Conservation (phyloP, 2,113 vertebrate species). For the Gadus macrocephalus region DNA sequence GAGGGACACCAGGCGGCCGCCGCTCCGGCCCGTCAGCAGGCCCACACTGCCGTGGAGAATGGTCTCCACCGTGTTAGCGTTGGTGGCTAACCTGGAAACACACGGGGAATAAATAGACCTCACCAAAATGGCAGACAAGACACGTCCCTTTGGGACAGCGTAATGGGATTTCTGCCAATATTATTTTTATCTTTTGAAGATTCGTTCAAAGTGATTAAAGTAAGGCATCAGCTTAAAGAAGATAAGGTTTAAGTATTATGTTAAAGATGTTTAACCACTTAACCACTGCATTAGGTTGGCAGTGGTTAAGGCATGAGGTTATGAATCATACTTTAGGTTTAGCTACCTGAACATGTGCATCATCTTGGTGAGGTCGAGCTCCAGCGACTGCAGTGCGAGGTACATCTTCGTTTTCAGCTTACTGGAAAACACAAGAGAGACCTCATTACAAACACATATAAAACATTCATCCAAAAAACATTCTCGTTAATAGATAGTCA, state of each 20-base stretch:
- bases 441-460: neutral
- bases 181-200: too few species aligned
- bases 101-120: neutral
- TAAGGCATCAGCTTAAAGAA: too few species aligned
- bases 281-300: too few species aligned
- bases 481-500: neutral
- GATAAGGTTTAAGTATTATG: too few species aligned
- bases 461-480: neutral
- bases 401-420: conserved; percentile 99
- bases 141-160: too few species aligned
- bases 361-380: conserved; percentile 97
- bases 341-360: conserved; percentile 93
- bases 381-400: conserved; percentile 92
- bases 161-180: too few species aligned
- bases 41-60: conserved; percentile 94
- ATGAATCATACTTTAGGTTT: too few species aligned
- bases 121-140: neutral
- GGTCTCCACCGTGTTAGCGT: conserved; percentile 87
- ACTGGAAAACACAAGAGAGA: conserved; percentile 60
- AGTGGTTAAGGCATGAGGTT: too few species aligned
- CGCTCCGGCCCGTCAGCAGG: conserved; percentile 87
- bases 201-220: too few species aligned
- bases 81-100: conserved; percentile 86
- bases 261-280: too few species aligned
- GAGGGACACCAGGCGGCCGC: conserved; percentile 91